These are phyloP conservation scores for Enhydra lutris DNA, from an alignment of 2,113 vertebrate genomes.

Conservation along the genomic window DNA sequence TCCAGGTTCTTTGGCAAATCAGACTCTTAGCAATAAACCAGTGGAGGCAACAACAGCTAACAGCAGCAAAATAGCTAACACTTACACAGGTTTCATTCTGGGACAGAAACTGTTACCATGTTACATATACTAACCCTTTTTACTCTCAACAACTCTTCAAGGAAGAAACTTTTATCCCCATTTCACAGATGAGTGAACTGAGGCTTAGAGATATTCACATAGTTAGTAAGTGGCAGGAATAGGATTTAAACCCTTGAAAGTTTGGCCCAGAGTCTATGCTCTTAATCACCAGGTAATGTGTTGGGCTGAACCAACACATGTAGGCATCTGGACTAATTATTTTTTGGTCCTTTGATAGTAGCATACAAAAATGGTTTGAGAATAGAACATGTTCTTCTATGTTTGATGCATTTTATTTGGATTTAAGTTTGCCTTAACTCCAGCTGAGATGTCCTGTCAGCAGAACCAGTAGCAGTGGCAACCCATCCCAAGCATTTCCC, in stretches of 20 bases:
- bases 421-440: neutral
- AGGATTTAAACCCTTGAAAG: too few relatives aligned
- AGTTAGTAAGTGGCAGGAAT: too few relatives aligned
- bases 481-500: neutral
- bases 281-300: too few relatives aligned
- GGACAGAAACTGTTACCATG: neutral
- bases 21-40: too few relatives aligned
- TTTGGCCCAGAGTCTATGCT: too few relatives aligned
- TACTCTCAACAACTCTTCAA: too few relatives aligned
- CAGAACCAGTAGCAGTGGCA: conserved; percentile 8
- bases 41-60: neutral
- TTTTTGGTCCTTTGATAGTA: neutral
- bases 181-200: too few relatives aligned
- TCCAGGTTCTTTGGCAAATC: too few relatives aligned
- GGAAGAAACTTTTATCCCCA: too few relatives aligned
- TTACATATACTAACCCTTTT: neutral
- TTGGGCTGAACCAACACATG: too few relatives aligned
- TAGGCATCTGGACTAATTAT: too few relatives aligned
- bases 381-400: neutral
- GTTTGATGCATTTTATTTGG: neutral
- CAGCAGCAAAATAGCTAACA: neutral
- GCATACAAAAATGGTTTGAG: neutral
- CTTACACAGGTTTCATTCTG: neutral
- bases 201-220: too few relatives aligned
- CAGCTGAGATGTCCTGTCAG: neutral